Evolutionary conservation across 2,888 invertebrate genomes (phyloP), one percentile per base, ranked within the genome.

Genomic region (Heliconius cydno): DNA sequence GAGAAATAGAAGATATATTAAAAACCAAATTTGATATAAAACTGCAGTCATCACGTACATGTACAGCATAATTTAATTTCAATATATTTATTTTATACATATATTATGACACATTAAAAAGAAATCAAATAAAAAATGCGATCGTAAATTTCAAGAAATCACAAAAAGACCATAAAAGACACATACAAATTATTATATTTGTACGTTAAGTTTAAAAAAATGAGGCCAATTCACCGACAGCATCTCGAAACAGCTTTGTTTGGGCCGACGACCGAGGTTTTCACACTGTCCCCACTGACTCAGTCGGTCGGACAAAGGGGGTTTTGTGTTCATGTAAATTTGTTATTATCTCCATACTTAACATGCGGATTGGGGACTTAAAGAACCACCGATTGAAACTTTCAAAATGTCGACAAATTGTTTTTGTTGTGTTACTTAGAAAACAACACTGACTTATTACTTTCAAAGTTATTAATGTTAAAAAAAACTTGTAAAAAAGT

Each of bases 311-410:
- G 83, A 93, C 93, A 93, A 94, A 91, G 89, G 86, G 80, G 84
- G 86, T 88, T 90, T 90, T 91, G 91, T 93, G 89, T 90, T 91
- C 87, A 94, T 94, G 94, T 92, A 92, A 94, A 94, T 94, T 88
- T 86, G n/a, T 88, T 88, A 89, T 92, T 92, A 92, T 91, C 89
- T 84, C 84, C 85, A 84, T 85, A 90, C 90, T 93, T 92, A 87
- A 92, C 91, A 92, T 93, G 92, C 91, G 91, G 92, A 93, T 92
- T 92, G 91, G 88, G 85, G 84, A 90, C 89, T 88, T 86, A 86
- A 85, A 86, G 86, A 83, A 85, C 82, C 84, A 85, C 83, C 86
- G 88, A 90, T 90, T 88, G 89, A 87, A 87, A 89, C 88, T 89
- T 90, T 90, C 87, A 85, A 90, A 87, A 86, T 86, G 87, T 86